phyloP scores from a whole-genome alignment of 2,797 vertebrate genomes.

The Eutrigla gurnardus region DNA sequence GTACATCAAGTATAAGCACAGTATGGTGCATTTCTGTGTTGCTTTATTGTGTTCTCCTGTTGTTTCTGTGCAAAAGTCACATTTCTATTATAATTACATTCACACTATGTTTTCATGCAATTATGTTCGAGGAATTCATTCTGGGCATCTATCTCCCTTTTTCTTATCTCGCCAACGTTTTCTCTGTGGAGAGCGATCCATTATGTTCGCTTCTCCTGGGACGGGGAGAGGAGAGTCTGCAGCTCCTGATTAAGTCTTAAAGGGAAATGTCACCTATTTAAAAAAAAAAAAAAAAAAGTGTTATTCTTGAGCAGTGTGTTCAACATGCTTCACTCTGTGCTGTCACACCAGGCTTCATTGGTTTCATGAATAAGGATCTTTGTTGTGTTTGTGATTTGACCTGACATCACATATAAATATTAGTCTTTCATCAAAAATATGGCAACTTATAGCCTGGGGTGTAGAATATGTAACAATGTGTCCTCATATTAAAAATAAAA shows the following conservation, averaged over 20 bases:
- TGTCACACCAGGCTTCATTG: background rate
- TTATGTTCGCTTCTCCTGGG: conserved; percentile 39
- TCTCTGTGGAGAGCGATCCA: conserved; percentile 41
- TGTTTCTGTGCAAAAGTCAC: conserved; percentile 5
- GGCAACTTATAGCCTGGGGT: background rate
- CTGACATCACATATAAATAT: background rate
- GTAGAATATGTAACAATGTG: background rate
- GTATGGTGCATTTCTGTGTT: background rate
- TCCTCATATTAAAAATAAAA: background rate
- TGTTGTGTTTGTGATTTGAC: background rate
- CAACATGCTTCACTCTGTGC: background rate
- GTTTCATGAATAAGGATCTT: background rate
- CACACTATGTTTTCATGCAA: conserved; percentile 24
- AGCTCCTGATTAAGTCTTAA: conserved; percentile 52
- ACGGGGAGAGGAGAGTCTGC: conserved; percentile 37
- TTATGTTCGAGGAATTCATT: conserved; percentile 45
- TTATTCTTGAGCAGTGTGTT: conserved; percentile 1
- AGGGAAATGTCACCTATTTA: conserved; percentile 31
- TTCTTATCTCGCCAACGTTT: conserved; percentile 50
- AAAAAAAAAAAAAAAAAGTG: background rate
- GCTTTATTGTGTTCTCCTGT: background rate
- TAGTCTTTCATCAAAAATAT: background rate
- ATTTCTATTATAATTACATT: conserved; percentile 25
- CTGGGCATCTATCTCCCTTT: conserved; percentile 29
- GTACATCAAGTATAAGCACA: background rate